phyloP scores from a whole-genome alignment of 2,888 invertebrate genomes.

The Hemaris fuciformis region DNA sequence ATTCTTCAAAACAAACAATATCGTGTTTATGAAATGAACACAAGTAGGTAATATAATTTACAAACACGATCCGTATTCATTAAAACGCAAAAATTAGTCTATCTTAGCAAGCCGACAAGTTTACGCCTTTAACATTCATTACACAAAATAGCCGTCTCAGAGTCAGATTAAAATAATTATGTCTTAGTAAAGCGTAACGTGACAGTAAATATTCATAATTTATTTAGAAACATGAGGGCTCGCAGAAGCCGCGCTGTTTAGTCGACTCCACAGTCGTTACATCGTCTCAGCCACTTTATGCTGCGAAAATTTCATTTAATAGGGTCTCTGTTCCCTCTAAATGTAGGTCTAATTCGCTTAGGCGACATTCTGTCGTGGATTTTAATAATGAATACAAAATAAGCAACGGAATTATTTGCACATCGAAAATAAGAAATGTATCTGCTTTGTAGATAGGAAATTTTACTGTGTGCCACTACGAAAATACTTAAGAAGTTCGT shows the following conservation, averaged over 20 bases:
- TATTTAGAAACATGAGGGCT: conserved; percentile 72
- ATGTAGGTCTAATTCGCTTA: conserved; percentile 56
- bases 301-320: conserved; percentile 68
- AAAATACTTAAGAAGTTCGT: not conserved
- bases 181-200: conserved; percentile 68
- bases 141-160: conserved; percentile 60
- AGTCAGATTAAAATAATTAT: conserved; percentile 74
- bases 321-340: conserved; percentile 57
- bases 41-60: not conserved
- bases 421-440: not conserved
- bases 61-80: not conserved
- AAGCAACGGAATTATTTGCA: conserved; percentile 6
- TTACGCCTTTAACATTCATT: conserved; percentile 65
- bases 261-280: conserved; percentile 52
- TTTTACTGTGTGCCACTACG: no score
- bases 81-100: conserved; percentile 17
- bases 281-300: conserved; percentile 64
- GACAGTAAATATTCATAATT: conserved; percentile 76
- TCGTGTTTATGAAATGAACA: conserved; percentile 30
- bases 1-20: conserved; percentile 16
- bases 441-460: not conserved
- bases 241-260: conserved; percentile 51
- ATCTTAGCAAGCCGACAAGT: conserved; percentile 26
- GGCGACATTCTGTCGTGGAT: conserved; percentile 27
- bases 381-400: conserved; percentile 20